These are phyloP conservation scores for Capromys pilorides DNA, from an alignment of 2,797 vertebrate species.

Conservation along the genomic window DNA sequence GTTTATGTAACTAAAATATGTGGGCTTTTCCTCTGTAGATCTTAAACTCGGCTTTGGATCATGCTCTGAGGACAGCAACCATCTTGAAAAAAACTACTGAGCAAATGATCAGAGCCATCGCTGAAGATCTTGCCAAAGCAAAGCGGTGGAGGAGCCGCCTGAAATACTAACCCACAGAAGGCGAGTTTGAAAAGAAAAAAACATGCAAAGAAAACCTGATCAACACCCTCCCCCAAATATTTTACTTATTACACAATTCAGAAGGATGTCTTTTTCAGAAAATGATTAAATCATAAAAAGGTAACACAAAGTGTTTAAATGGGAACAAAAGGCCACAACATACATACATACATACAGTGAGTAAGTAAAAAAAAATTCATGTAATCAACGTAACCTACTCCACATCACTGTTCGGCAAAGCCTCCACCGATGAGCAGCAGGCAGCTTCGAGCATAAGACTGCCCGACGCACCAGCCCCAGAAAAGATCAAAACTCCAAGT, in stretches of 20 bases:
- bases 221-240: background rate
- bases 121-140: conserved; percentile 89
- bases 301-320: background rate
- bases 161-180: conserved; percentile 53
- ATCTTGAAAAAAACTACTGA: conserved; percentile 93
- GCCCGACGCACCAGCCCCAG: background rate
- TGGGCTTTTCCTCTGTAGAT: conserved; percentile 85
- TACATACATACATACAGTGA: background rate
- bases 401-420: background rate
- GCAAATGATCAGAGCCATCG: conserved; percentile 89
- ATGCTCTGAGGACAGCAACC: conserved; percentile 90
- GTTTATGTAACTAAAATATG: conserved; percentile 34
- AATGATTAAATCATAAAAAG: background rate
- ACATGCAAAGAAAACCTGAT: conserved; percentile 23
- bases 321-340: no score
- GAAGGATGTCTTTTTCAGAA: conserved; percentile 52
- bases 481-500: background rate
- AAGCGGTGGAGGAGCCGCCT: conserved; percentile 81
- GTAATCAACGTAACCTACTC: background rate
- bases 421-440: background rate
- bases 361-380: background rate
- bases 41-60: conserved; percentile 90
- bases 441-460: no score
- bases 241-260: conserved; percentile 50
- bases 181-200: background rate